Evolutionary conservation across 2,888 invertebrate species (phyloP).

Genomic region (Rhagonycha lutea): DNA sequence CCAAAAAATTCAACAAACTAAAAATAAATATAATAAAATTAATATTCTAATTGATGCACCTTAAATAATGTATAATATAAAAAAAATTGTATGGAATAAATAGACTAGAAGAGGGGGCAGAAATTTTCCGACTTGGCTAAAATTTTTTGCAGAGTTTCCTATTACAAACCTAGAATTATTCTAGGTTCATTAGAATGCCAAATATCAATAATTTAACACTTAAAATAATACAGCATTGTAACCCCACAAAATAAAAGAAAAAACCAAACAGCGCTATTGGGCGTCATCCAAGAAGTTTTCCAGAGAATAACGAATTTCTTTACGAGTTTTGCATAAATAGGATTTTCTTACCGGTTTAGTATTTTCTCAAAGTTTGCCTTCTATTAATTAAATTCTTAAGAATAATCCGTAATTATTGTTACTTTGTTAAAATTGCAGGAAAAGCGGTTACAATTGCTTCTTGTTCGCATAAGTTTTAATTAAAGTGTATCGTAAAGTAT

Average conservation of each 20-base stretch:
- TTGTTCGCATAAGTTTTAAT: slow-evolving; percentile 11
- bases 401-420: slow-evolving; percentile 10
- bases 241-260: not conserved
- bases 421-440: slow-evolving; percentile 5
- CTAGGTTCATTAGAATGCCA: not conserved
- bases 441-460: slow-evolving; percentile 3
- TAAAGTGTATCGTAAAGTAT: slow-evolving; percentile 14
- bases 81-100: too few relatives aligned
- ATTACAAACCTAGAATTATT: too few relatives aligned
- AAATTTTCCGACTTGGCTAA: too few relatives aligned
- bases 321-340: not conserved
- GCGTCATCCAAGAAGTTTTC: not conserved
- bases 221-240: not conserved
- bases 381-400: slow-evolving; percentile 13
- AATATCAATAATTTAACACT: not conserved
- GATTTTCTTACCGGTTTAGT: not conserved
- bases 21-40: too few relatives aligned
- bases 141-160: too few relatives aligned
- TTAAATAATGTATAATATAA: too few relatives aligned
- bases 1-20: too few relatives aligned
- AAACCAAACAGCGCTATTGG: not conserved
- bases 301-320: not conserved
- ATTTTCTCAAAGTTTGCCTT: slow-evolving; percentile 1
- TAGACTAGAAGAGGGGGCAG: too few relatives aligned
- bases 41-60: too few relatives aligned